phyloP scores from a whole-genome alignment of 2,113 vertebrate species.

The Eulemur rufifrons region DNA sequence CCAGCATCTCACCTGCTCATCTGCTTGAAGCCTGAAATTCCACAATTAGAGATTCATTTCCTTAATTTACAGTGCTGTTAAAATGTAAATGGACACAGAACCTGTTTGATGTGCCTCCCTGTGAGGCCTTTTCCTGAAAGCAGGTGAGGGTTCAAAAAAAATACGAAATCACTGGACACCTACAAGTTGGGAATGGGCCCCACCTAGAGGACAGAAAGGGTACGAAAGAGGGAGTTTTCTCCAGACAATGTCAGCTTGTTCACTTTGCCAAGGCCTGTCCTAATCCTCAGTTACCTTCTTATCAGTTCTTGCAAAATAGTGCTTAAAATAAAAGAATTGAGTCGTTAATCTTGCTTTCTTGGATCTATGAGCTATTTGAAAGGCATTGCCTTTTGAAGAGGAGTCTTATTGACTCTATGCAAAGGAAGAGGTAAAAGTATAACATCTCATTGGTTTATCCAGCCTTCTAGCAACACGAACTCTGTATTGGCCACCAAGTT shows the following conservation, averaged over 20 bases:
- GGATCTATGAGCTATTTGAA: neutral
- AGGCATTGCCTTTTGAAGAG: neutral
- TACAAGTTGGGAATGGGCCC: neutral
- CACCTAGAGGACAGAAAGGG: constrained; percentile 18
- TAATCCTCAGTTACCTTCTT: constrained; percentile 36
- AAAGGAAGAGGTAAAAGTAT: neutral
- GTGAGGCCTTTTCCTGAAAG: neutral
- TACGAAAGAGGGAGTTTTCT: constrained; percentile 25
- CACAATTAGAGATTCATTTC: constrained; percentile 17
- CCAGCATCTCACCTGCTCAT: constrained; percentile 6
- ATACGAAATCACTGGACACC: neutral
- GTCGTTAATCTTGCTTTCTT: constrained; percentile 2
- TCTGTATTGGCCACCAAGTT: constrained; percentile 15
- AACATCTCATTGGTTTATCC: constrained; percentile 19
- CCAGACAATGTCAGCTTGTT: neutral
- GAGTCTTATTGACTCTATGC: neutral
- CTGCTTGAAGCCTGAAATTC: constrained; percentile 16
- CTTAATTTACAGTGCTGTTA: constrained; percentile 30
- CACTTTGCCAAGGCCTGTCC: neutral
- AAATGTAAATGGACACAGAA: constrained; percentile 26
- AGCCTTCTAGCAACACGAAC: constrained; percentile 9
- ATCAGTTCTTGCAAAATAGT: neutral
- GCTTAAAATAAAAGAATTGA: neutral
- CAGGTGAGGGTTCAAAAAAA: neutral
- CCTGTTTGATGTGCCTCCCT: neutral